Evolutionary conservation across 2,113 vertebrate species (phyloP), one percentile per base, ranked within the genome.

Genomic region (Corvus moneduloides): DNA sequence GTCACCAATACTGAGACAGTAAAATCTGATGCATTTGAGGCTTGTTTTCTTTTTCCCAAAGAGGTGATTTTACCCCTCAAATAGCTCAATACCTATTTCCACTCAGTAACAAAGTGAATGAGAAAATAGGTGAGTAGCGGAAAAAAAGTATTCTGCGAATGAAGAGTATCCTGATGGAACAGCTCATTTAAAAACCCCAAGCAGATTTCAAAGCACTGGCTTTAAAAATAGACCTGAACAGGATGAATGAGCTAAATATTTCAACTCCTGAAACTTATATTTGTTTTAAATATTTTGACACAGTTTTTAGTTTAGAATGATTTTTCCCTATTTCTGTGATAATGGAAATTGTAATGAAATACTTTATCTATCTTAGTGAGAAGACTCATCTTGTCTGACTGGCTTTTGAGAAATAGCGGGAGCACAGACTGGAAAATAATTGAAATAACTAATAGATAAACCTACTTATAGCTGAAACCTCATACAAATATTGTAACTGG

Each of bases 261-360:
- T 96, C 39, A 84, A 35, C 30, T 68, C 16, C 55, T 63, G 27
- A 23, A 79, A 87, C 91, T 83, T 94, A 37, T 84, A 86, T 73
- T 51, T 90, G 24, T 51, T 91, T 95, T 64, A 95, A 96, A 95
- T 95, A 96, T 87, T 96, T 94, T 95, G 86, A 92, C 81, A 89
- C 24, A 61, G n/a, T 80, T 91, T 92, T 87, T 68, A 74, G 68
- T 80, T 92, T 71, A 72, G 76, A 87, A 89, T 39, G 22, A 69
- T 58, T 93, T 78, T 93, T 79, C 59, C 87, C 73, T 81, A n/a
- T 84, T 68, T 91, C 72, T 67, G 8, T 41, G 75, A 83, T 92
- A 94, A 96, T 81, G 69, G 88, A 58, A 95, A 79, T 67, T 68
- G 18, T 91, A 95, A 95, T 80, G 46, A 95, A 91, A 89, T 62